Base-by-base conservation (phyloP, 2,888 invertebrate genomes). In the Tiliacea aurago region DNA sequence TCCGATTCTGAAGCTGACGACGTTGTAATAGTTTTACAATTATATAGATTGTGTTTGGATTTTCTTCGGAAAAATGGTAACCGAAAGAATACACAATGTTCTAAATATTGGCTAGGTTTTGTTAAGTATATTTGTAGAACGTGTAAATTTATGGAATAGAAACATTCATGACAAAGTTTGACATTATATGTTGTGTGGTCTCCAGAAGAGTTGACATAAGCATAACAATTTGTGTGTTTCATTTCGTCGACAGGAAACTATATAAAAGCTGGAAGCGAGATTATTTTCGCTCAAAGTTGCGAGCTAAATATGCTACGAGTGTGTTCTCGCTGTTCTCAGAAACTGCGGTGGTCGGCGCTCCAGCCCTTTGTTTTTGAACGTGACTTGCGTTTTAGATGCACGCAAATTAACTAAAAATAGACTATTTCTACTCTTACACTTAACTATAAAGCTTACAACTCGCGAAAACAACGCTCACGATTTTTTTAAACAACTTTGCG, bases 321-420 rank as follows among this genome's bases (percentile, higher is more conserved):
- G 83, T 78, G 90, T 95, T 95, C 95, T 89, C 84, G 87, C 94
- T 78, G 90, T 95, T 95, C 95, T 90, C 85, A 88, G 95, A 95
- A 95, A 92, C 89, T 85, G 92, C 92, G 95, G 95, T 94, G 94
- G 94, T 91, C 91, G 89, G 82, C 83, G 88, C 88, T 84, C 70
- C 71, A 69, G 86, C 90, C 91, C 92, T 94, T 95, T 94, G 94
- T 94, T 95, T 94, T 93, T 91, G 88, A 91, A 94, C 94, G 95
- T 95, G 94, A 95, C 93, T 94, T 87, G 92, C 89, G 89, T 90
- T 91, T 93, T 93, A 93, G 92, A 90, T 91, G 93, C 91, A 92
- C 93, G 94, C 94, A 92, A 94, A 94, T 94, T 93, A 90, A 89
- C 92, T 95, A 93, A 94, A 93, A 94, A 94, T 95, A 93, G 90